These are phyloP conservation scores for Machimus rusticus DNA, from an alignment of 2,888 invertebrate species.

Conservation along the genomic window DNA sequence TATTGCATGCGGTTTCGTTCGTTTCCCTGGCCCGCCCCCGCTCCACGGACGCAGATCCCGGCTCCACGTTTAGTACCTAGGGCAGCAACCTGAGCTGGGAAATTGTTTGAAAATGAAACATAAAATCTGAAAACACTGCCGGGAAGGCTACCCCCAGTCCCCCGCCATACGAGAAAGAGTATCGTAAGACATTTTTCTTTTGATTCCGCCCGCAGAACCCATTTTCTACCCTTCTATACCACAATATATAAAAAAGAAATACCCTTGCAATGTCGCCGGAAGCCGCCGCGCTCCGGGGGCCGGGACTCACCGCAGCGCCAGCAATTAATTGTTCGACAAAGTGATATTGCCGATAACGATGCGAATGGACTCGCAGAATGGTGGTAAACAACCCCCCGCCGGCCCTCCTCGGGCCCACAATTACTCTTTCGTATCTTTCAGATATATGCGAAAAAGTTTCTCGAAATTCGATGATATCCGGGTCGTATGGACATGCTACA, in stretches of 20 bases:
- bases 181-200: neutral
- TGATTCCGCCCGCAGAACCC: neutral
- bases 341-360: neutral
- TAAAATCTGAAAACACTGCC: neutral
- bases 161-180: neutral
- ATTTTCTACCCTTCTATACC: neutral
- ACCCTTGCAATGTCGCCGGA: neutral
- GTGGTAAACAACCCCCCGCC: neutral
- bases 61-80: neutral
- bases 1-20: slow-evolving; percentile 12
- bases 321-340: slow-evolving; percentile 16
- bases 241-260: neutral
- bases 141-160: neutral
- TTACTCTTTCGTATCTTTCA: neutral
- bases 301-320: neutral
- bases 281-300: neutral
- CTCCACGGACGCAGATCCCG: neutral
- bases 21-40: neutral
- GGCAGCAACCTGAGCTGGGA: neutral
- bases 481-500: neutral
- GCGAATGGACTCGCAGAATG: neutral
- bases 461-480: neutral
- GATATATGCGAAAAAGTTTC: neutral
- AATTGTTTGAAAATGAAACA: neutral
- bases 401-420: neutral